These are phyloP conservation scores for Musca domestica DNA, from an alignment of 1,140 invertebrate species.

Conservation along the genomic window DNA sequence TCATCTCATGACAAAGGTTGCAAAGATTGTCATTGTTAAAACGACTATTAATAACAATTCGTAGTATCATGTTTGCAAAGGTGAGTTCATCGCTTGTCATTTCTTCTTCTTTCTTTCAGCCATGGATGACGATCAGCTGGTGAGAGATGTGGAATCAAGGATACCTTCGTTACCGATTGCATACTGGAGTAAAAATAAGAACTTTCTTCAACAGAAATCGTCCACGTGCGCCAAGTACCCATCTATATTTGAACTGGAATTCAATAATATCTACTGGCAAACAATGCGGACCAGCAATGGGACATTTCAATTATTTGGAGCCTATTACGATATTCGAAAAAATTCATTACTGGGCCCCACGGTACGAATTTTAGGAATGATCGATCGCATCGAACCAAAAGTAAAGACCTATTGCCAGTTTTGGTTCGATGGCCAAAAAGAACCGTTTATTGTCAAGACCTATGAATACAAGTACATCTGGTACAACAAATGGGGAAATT, in stretches of 20 bases:
- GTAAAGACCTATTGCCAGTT: conserved; percentile 83
- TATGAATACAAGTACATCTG: conserved; percentile 92
- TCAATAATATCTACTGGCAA: conserved; percentile 92
- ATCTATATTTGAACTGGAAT: conserved; percentile 82
- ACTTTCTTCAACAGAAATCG: conserved; percentile 65
- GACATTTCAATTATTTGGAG: conserved; percentile 85
- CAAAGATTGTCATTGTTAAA: no score
- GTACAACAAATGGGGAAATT: conserved; percentile 93
- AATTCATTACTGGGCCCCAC: conserved; percentile 75
- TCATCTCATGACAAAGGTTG: no score
- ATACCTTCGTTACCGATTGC: conserved; percentile 79
- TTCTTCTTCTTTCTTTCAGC: conserved; percentile 31
- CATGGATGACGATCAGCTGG: conserved; percentile 69
- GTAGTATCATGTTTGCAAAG: no score
- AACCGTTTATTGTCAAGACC: conserved; percentile 74
- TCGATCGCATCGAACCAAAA: conserved; percentile 81
- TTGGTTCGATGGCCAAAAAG: conserved; percentile 83
- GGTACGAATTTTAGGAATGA: conserved; percentile 85
- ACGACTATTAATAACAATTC: no score
- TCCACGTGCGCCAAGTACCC: conserved; percentile 79
- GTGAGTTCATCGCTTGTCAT: no score
- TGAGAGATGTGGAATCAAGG: conserved; percentile 71
- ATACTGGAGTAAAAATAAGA: conserved; percentile 78
- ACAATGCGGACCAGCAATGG: conserved; percentile 75
- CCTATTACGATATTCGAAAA: conserved; percentile 81